Conservation (phyloP, 2,888 invertebrate genomes). For the Diarsia rubi region DNA sequence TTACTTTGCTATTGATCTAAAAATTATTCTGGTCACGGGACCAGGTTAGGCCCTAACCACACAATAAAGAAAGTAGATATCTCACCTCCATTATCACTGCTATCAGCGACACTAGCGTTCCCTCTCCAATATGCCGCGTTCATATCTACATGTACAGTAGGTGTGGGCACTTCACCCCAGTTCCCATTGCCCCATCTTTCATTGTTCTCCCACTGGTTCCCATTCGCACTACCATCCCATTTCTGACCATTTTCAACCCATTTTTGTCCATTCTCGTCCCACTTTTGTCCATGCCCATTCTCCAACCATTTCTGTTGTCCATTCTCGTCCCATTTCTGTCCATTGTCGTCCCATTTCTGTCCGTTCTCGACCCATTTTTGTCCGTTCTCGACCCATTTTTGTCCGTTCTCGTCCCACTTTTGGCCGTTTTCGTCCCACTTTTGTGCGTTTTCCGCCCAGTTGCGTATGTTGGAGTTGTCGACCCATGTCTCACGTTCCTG, state of each 20-base stretch:
- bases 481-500: slow-evolving; percentile 83
- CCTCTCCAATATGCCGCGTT: slow-evolving; percentile 86
- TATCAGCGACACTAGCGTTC: slow-evolving; percentile 86
- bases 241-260: slow-evolving; percentile 74
- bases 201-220: slow-evolving; percentile 79
- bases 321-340: slow-evolving; percentile 72
- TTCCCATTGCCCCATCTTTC: slow-evolving; percentile 81
- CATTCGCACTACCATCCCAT: slow-evolving; percentile 74
- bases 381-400: slow-evolving; percentile 74
- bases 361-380: slow-evolving; percentile 79
- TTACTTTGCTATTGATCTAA: too few relatives aligned
- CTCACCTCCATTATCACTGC: slow-evolving; percentile 88
- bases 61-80: background rate
- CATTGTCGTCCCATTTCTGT: slow-evolving; percentile 76
- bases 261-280: slow-evolving; percentile 71
- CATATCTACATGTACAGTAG: slow-evolving; percentile 87
- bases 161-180: slow-evolving; percentile 86
- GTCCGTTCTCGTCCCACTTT: slow-evolving; percentile 83
- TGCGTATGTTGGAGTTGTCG: slow-evolving; percentile 82
- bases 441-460: slow-evolving; percentile 84
- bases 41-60: too few relatives aligned
- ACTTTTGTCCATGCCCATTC: slow-evolving; percentile 68
- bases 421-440: slow-evolving; percentile 78
- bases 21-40: too few relatives aligned
- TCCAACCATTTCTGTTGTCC: slow-evolving; percentile 75